Base-by-base conservation (phyloP, 1,140 invertebrate genomes). In the Chymomyza costata region DNA sequence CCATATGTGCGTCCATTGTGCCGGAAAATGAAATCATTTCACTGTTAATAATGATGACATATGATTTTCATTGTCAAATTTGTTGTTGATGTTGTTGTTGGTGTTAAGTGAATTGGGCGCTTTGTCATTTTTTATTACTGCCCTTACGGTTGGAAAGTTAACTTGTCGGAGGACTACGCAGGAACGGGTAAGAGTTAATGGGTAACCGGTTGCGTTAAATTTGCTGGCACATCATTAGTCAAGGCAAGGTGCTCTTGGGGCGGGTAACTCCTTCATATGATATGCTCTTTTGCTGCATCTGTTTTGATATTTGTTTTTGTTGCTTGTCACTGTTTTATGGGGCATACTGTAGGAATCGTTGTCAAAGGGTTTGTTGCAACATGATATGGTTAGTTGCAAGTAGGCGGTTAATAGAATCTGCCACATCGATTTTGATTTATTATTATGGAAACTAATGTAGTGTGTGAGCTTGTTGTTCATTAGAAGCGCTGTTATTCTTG, bases 31-130 rank as follows among this genome's bases (percentile, higher is more conserved):
- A 83, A 84, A 74, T 82, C 82, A 84, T 84, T 81, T 82, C 55
- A 76, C 61, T 80, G 82, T 84, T 84, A 83, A 84, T 84, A 84
- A 84, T 84, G 76, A 84, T 84, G 82, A 84, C 82, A 84, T 84
- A 84, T 84, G 82, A 84, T 84, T 84, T 84, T 50, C 82, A 82
- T 84, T 84, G 82, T 82, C 67, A 78, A 81, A 81, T 63, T 83
- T 70, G 70, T 64, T 53, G 49, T 34, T 35, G 31, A 28, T 53
- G 52, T 40, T 25, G 40, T 21, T 38, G 39, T 54, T 56, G 30
- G 32, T 52, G 55, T 68, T 84, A 82, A 83, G 81, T 81, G 81
- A 83, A 83, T 83, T 81, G 65, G 56, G 15, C 67, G 62, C 62
- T 69, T 66, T 78, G 71, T 69, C 70, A 83, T 78, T 73, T 66